A percentile compares a stretch with the other conserved stretches of the same genome.
These are phyloP conservation scores for Nylanderia fulva DNA, from an alignment of 1,140 invertebrate genomes.

Conservation along the genomic window DNA sequence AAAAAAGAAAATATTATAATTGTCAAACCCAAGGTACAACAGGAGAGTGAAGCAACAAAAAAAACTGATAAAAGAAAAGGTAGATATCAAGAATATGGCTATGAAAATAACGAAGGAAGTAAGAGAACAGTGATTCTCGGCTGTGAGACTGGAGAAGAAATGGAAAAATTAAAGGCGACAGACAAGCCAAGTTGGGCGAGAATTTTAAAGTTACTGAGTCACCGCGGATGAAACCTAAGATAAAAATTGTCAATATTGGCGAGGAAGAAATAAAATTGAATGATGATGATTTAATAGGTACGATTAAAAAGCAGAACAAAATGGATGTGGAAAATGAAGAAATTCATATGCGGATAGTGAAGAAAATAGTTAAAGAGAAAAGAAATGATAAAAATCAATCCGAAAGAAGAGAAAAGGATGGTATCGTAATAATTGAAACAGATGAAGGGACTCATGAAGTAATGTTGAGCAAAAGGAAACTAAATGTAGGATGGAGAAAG, in stretches of 20 bases:
- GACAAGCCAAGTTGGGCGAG: too few relatives aligned
- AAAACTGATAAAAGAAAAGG: slow-evolving; percentile 46
- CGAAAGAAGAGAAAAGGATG: too few relatives aligned
- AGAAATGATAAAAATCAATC: too few relatives aligned
- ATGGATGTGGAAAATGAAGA: not conserved
- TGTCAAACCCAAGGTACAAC: slow-evolving; percentile 36
- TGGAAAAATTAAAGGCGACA: too few relatives aligned
- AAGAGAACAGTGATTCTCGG: slow-evolving; percentile 47
- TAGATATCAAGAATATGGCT: slow-evolving; percentile 56
- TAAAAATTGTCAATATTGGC: not conserved
- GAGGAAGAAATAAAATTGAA: not conserved
- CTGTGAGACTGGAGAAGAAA: slow-evolving; percentile 17
- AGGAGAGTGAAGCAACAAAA: slow-evolving; percentile 29
- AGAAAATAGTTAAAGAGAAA: too few relatives aligned
- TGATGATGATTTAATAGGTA: not conserved
- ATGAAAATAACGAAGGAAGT: slow-evolving; percentile 54
- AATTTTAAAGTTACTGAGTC: too few relatives aligned
- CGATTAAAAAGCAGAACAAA: not conserved
- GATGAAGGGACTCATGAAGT: too few relatives aligned
- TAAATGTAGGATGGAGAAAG: too few relatives aligned
- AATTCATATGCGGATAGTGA: too few relatives aligned
- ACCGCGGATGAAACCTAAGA: too few relatives aligned
- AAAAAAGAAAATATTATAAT: slow-evolving; percentile 64
- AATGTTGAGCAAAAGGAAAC: too few relatives aligned
- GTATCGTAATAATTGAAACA: too few relatives aligned